Evolutionary conservation across 2,888 invertebrate species (phyloP).

Genomic region (Nomada ruficornis): DNA sequence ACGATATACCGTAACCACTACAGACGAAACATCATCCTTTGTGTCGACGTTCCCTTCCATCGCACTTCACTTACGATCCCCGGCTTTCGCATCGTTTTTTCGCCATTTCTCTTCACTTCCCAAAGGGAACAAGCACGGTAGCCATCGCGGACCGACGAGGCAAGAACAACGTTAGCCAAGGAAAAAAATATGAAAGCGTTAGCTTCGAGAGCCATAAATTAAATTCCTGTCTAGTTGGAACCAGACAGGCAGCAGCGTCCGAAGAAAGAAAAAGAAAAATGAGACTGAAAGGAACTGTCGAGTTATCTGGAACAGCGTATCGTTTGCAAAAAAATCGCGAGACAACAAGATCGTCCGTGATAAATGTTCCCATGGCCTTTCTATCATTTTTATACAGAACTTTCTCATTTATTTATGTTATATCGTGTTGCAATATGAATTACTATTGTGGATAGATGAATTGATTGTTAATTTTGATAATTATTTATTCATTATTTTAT

Average conservation of each 20-base stretch:
- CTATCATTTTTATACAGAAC: background rate
- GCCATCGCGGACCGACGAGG: background rate
- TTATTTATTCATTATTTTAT: background rate
- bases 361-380: background rate
- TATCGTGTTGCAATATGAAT: background rate
- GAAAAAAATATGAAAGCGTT: conserved; percentile 29
- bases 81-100: background rate
- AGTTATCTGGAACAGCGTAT: conserved; percentile 12
- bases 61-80: conserved; percentile 5
- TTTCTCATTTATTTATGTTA: background rate
- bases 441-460: background rate
- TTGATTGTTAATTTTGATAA: background rate
- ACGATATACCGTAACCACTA: background rate
- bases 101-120: conserved; percentile 16
- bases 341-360: background rate
- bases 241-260: conserved; percentile 20
- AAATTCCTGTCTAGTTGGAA: conserved; percentile 35
- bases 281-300: background rate
- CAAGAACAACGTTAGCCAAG: conserved; percentile 17
- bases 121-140: background rate
- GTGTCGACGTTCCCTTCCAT: background rate
- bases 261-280: background rate
- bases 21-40: background rate
- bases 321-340: background rate
- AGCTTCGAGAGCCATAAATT: conserved; percentile 37